Evolutionary conservation across 2,797 vertebrate genomes (phyloP).

Genomic region (Meda fulgida): DNA sequence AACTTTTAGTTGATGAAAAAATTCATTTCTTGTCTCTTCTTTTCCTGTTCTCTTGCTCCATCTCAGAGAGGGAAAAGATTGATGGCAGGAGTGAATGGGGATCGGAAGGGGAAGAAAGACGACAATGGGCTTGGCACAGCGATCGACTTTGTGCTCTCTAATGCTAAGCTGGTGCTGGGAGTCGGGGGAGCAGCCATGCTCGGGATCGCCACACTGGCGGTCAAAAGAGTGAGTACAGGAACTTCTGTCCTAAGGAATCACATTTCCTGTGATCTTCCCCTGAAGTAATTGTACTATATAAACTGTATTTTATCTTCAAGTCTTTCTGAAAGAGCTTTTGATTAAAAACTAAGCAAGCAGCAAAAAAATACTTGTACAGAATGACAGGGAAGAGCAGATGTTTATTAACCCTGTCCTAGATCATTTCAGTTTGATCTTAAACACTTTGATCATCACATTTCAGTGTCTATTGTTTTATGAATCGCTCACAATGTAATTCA

Average conservation of each 20-base stretch:
- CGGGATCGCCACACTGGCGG: constrained; percentile 94
- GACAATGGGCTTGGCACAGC: constrained; percentile 95
- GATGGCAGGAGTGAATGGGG: constrained; percentile 92
- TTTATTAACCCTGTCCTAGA: background rate
- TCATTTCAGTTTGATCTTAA: background rate
- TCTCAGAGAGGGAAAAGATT: constrained; percentile 54
- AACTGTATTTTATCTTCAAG: background rate
- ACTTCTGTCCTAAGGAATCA: background rate
- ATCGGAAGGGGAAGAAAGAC: constrained; percentile 91
- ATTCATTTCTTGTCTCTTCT: background rate
- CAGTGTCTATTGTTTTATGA: background rate
- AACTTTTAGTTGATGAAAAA: background rate
- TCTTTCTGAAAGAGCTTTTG: background rate
- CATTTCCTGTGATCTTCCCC: background rate
- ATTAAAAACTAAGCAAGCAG: background rate
- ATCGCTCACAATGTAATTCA: background rate
- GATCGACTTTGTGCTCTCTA: constrained; percentile 96
- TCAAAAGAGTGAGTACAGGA: constrained; percentile 87
- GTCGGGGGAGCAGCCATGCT: constrained; percentile 97
- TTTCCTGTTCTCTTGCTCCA: background rate
- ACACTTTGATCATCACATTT: background rate
- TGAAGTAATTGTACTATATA: background rate
- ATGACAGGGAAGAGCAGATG: background rate
- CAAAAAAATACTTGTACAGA: background rate
- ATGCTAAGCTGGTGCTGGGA: constrained; percentile 95